Evolutionary conservation across 2,797 vertebrate species (phyloP).

Genomic region (Propithecus perrieri): DNA sequence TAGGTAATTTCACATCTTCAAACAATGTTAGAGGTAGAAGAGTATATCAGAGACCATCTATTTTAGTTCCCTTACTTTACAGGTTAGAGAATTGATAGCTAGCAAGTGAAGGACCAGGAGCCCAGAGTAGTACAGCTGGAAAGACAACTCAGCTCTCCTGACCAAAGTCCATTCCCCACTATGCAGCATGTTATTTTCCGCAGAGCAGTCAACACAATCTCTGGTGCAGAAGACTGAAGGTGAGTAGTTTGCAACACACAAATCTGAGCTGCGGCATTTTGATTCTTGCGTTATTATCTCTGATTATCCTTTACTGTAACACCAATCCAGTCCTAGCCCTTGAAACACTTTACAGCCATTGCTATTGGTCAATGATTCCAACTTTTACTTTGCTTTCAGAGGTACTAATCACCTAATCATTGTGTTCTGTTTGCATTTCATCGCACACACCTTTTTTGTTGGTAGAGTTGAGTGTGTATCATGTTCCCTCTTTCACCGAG

Average conservation of each 20-base stretch:
- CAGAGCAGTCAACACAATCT: neutral
- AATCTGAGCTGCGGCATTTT: neutral
- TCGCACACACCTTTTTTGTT: neutral
- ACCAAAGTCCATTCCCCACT: neutral
- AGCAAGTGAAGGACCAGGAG: neutral
- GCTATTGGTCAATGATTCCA: neutral
- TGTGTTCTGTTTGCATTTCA: neutral
- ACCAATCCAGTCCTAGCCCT: neutral
- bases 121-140: neutral
- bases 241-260: neutral
- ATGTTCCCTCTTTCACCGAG: neutral
- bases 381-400: constrained; percentile 15
- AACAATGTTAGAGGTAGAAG: neutral
- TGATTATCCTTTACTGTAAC: neutral
- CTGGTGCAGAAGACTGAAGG: neutral
- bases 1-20: neutral
- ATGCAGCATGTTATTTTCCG: neutral
- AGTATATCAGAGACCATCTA: neutral
- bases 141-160: neutral
- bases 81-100: neutral
- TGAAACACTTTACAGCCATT: neutral
- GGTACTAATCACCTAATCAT: neutral
- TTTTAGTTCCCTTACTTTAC: neutral
- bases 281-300: neutral
- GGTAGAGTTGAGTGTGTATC: neutral